Evolutionary conservation across 2,888 invertebrate species (phyloP).

Genomic region (Caenorhabditis drosophilae): DNA sequence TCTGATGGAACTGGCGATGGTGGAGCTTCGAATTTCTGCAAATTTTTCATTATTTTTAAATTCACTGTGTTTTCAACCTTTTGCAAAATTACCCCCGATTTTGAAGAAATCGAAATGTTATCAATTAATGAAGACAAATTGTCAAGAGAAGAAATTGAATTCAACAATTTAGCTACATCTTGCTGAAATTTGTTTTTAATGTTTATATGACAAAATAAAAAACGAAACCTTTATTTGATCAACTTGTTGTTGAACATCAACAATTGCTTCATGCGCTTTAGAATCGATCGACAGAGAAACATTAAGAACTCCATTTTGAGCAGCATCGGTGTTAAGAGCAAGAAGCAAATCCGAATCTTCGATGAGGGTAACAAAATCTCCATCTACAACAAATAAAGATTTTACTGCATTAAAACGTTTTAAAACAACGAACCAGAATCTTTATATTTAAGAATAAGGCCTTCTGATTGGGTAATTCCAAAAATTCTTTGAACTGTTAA

Average conservation of each 20-base stretch:
- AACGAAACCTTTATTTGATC: conserved; percentile 30
- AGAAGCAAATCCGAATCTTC: conserved; percentile 56
- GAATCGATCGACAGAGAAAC: conserved; percentile 11
- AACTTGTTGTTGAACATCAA: conserved; percentile 21
- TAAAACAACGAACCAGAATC: conserved; percentile 49
- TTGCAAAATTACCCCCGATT: no score
- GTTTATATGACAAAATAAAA: neutral
- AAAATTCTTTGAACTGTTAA: conserved; percentile 56
- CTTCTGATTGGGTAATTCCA: conserved; percentile 30
- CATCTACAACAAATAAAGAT: conserved; percentile 42
- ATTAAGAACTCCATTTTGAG: conserved; percentile 12
- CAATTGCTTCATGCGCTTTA: conserved; percentile 6
- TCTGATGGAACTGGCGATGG: conserved; percentile 50
- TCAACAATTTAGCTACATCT: conserved; percentile 19
- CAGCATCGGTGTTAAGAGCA: conserved; percentile 43
- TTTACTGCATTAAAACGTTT: neutral
- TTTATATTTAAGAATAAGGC: conserved; percentile 54
- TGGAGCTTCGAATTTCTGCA: conserved; percentile 12
- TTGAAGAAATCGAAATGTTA: neutral
- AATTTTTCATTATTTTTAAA: neutral
- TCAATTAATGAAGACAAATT: conserved; percentile 7
- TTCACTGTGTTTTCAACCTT: no score
- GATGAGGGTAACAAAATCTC: conserved; percentile 53
- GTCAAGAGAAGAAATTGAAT: conserved; percentile 18
- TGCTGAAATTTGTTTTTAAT: conserved; percentile 13